These are phyloP conservation scores for Myocastor coypus DNA, from an alignment of 2,113 vertebrate genomes.

Conservation along the genomic window DNA sequence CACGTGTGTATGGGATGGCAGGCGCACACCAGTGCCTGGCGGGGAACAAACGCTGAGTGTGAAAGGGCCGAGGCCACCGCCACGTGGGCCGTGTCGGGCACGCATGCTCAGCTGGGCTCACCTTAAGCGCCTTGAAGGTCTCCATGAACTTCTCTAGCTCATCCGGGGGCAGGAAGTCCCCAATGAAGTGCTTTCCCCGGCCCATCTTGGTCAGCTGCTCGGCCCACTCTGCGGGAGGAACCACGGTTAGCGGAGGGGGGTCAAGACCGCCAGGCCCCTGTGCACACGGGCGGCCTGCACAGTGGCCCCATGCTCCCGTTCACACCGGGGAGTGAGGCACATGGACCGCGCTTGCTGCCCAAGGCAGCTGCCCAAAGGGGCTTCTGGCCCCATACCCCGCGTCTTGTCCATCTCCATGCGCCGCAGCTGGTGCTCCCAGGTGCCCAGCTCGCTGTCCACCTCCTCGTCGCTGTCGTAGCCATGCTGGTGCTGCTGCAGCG, in stretches of 20 bases:
- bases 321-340: neutral
- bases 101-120: constrained; percentile 71
- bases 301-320: neutral
- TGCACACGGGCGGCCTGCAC: neutral
- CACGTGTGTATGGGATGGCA: neutral
- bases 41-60: neutral
- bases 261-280: neutral
- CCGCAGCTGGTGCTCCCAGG: constrained; percentile 97
- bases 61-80: neutral
- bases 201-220: constrained; percentile 99
- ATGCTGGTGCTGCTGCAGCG: constrained; percentile 94
- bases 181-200: constrained; percentile 98
- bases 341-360: neutral
- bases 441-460: constrained; percentile 93
- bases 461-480: constrained; percentile 99
- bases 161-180: constrained; percentile 96
- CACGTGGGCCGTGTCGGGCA: neutral
- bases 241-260: neutral
- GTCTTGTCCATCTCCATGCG: constrained; percentile 99
- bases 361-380: too few species aligned
- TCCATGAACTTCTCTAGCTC: constrained; percentile 99
- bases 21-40: neutral
- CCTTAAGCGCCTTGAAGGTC: constrained; percentile 98
- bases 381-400: constrained; percentile 84
- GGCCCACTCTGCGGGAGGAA: constrained; percentile 93